Conservation (phyloP, 2,888 invertebrate genomes). For the Ceramica pisi region DNA sequence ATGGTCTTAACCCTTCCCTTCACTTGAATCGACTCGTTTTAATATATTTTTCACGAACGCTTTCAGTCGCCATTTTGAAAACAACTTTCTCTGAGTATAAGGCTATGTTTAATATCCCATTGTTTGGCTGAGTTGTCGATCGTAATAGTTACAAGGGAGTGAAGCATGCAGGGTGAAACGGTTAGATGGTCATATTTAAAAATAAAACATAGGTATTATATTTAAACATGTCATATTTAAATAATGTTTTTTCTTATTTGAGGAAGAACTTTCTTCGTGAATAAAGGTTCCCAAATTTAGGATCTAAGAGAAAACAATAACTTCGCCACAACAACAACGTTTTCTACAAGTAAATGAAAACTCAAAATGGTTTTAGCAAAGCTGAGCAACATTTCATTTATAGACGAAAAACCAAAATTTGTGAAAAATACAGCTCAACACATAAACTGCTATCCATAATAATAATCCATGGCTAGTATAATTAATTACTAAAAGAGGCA, state of each 20-base stretch:
- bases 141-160: slow-evolving; percentile 8
- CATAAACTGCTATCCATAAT: too few species aligned
- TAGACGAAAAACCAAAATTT: too few species aligned
- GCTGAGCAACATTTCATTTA: neutral
- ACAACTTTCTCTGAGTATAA: slow-evolving; percentile 66
- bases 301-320: too few species aligned
- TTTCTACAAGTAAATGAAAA: neutral
- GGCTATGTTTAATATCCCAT: slow-evolving; percentile 52
- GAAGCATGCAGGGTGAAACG: slow-evolving; percentile 12
- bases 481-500: too few species aligned
- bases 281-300: too few species aligned
- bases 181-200: neutral
- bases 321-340: too few species aligned
- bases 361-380: neutral
- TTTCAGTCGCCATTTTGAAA: slow-evolving; percentile 65
- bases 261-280: too few species aligned
- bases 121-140: slow-evolving; percentile 50
- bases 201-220: too few species aligned
- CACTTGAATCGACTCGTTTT: slow-evolving; percentile 45
- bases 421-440: too few species aligned
- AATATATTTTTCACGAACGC: slow-evolving; percentile 60
- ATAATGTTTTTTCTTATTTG: too few species aligned
- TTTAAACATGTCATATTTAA: too few species aligned
- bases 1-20: slow-evolving; percentile 32
- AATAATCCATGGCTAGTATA: too few species aligned